Conservation (phyloP, 1,140 invertebrate species). For the Pseudomyrmex pallidus region DNA sequence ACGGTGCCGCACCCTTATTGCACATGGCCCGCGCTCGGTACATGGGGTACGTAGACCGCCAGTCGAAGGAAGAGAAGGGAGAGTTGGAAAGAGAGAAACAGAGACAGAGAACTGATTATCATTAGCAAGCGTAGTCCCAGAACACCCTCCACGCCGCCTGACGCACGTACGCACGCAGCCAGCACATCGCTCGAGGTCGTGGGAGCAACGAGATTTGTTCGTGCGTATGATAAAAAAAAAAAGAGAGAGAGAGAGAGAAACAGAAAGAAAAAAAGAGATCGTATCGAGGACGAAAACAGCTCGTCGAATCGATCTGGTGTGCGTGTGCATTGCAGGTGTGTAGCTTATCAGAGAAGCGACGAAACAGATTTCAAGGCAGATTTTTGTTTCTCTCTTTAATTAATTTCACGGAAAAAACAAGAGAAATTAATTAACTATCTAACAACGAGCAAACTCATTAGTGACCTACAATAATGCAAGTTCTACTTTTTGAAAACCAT, state of each 20-base stretch:
- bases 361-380: slow-evolving; percentile 20
- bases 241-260: no score
- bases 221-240: slow-evolving; percentile 53
- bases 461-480: no score
- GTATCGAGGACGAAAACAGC: slow-evolving; percentile 26
- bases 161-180: slow-evolving; percentile 70
- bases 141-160: slow-evolving; percentile 69
- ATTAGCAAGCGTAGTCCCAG: slow-evolving; percentile 79
- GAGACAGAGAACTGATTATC: slow-evolving; percentile 81
- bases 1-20: slow-evolving; percentile 84
- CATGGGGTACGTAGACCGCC: slow-evolving; percentile 52
- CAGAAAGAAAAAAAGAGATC: neutral
- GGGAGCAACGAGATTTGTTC: slow-evolving; percentile 61
- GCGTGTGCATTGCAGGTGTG: slow-evolving; percentile 5
- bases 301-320: slow-evolving; percentile 26
- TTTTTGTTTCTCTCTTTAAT: neutral
- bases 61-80: slow-evolving; percentile 36
- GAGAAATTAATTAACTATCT: no score
- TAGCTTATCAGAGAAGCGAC: neutral
- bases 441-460: no score
- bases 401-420: no score
- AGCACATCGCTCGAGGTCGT: slow-evolving; percentile 60
- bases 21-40: slow-evolving; percentile 82
- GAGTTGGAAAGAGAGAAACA: slow-evolving; percentile 14
- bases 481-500: no score